A percentile compares a stretch with the other conserved stretches of the same genome.
Conservation (phyloP, 2,113 vertebrate species). For the Trochalopteron elliotii region DNA sequence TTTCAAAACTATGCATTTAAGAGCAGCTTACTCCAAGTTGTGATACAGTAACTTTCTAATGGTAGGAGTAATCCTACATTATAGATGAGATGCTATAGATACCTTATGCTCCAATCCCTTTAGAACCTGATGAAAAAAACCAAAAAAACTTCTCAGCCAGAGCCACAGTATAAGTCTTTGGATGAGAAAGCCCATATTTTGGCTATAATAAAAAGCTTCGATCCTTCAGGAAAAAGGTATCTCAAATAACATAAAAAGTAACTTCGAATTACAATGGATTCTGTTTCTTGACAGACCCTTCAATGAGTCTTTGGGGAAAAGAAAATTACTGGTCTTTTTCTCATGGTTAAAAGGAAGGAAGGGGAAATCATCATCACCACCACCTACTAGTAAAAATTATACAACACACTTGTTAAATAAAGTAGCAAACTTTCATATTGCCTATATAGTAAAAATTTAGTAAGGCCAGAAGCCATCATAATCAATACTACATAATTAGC, state of each 20-base stretch:
- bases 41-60: not conserved
- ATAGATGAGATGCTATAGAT: not conserved
- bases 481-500: not conserved
- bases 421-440: not conserved
- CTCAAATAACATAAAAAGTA: slow-evolving; percentile 42
- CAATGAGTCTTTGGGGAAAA: not conserved
- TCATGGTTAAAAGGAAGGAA: not conserved
- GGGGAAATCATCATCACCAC: not conserved
- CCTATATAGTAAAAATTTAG: not conserved
- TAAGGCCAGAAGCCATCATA: not conserved
- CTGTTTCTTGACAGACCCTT: slow-evolving; percentile 26
- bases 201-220: slow-evolving; percentile 9
- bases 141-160: not conserved
- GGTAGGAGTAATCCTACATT: not conserved
- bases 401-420: not conserved
- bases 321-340: not conserved
- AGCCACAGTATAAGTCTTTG: not conserved
- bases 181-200: slow-evolving; percentile 43
- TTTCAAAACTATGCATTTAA: not conserved
- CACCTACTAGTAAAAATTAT: not conserved
- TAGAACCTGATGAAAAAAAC: not conserved
- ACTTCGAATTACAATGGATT: slow-evolving; percentile 1
- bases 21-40: not conserved
- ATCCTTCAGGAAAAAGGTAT: slow-evolving; percentile 30
- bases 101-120: slow-evolving; percentile 3